phyloP scores from a whole-genome alignment of 2,113 vertebrate genomes.

The Anser cygnoides region DNA sequence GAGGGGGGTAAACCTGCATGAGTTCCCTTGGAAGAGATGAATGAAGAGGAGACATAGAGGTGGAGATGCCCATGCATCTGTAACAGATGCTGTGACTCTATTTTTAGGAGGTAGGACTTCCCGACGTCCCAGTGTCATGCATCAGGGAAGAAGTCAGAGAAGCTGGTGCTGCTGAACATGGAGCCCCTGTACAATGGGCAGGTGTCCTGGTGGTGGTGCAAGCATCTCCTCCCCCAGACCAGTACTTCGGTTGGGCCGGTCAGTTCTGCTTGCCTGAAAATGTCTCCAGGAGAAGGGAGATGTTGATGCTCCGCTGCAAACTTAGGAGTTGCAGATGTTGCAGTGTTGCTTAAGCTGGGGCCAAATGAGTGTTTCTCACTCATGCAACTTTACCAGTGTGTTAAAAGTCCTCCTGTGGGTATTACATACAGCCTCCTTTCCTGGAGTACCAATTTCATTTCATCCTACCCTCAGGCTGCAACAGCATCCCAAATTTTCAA shows the following conservation, averaged over 20 bases:
- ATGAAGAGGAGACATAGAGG: neutral
- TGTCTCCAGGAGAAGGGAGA: neutral
- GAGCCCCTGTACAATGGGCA: neutral
- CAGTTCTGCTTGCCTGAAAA: accelerated
- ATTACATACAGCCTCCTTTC: neutral
- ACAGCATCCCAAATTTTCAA: neutral
- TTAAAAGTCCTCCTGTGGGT: neutral
- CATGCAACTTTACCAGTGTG: neutral
- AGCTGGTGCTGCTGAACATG: neutral
- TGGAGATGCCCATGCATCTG: accelerated
- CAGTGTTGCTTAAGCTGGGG: neutral
- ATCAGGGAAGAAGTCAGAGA: neutral
- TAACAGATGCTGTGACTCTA: no score
- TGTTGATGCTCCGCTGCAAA: neutral
- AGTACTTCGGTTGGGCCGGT: neutral
- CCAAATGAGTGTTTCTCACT: neutral
- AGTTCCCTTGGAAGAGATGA: accelerated
- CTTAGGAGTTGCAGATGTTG: accelerated
- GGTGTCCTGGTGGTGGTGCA: neutral
- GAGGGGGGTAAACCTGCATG: neutral
- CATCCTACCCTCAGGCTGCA: neutral
- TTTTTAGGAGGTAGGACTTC: neutral
- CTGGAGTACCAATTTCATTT: neutral
- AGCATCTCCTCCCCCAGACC: neutral
- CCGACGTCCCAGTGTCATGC: neutral